phyloP scores from a whole-genome alignment of 2,113 vertebrate genomes.

The Cyanocitta stelleri region DNA sequence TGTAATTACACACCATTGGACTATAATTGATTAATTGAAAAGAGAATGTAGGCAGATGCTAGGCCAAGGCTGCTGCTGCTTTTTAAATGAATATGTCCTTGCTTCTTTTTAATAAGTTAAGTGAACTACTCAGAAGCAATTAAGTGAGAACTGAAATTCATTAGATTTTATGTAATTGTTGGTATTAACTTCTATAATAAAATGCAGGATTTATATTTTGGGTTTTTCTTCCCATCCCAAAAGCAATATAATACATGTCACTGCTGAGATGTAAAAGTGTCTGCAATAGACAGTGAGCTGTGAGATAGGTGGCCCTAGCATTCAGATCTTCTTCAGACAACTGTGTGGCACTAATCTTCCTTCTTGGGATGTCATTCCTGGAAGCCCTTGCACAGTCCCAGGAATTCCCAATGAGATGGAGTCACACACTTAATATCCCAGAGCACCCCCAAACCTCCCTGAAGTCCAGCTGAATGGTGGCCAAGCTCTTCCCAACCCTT shows the following conservation, averaged over 20 bases:
- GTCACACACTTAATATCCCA: background rate
- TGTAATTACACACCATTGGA: conserved; percentile 79
- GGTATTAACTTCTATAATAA: conserved; percentile 73
- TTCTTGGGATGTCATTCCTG: background rate
- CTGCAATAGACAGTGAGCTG: background rate
- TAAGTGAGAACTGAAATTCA: conserved; percentile 76
- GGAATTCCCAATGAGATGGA: background rate
- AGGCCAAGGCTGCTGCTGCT: conserved; percentile 73
- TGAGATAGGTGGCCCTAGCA: background rate
- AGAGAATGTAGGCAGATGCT: conserved; percentile 78
- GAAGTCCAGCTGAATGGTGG: background rate
- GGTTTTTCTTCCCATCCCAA: conserved; percentile 11
- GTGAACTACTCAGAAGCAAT: conserved; percentile 77
- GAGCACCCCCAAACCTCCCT: background rate
- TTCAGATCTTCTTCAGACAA: background rate
- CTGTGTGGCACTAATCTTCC: background rate
- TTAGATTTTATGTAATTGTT: conserved; percentile 80
- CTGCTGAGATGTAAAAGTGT: background rate
- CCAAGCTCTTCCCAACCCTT: background rate
- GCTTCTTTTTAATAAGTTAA: conserved; percentile 79
- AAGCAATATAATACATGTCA: conserved; percentile 33
- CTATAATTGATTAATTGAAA: conserved; percentile 84
- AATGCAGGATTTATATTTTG: conserved; percentile 64
- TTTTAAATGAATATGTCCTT: conserved; percentile 77
- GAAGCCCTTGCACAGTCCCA: background rate